Evolutionary conservation across 2,888 invertebrate genomes (phyloP).

Genomic region (Ochropacha duplaris): DNA sequence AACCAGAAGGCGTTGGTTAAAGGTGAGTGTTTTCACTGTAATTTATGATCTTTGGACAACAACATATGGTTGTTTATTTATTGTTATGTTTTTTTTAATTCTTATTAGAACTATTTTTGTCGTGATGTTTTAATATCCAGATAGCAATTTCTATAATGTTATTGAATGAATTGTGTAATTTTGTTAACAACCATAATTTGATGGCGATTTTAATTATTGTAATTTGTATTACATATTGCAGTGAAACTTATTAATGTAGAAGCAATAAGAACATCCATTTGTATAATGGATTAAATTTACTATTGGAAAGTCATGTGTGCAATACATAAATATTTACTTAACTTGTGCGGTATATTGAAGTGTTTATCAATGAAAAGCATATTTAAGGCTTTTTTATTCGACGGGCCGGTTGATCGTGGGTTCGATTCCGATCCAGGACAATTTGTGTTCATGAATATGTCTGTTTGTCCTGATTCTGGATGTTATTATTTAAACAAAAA

Average conservation of each 20-base stretch:
- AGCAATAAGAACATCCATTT: not conserved
- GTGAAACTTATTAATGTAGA: not conserved
- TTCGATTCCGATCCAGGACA: too few relatives aligned
- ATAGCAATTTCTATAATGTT: too few relatives aligned
- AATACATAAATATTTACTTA: not conserved
- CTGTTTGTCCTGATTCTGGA: too few relatives aligned
- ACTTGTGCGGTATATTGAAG: too few relatives aligned
- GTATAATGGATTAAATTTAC: not conserved
- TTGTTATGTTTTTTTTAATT: too few relatives aligned
- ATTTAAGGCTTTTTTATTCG: too few relatives aligned
- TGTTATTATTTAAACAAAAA: too few relatives aligned
- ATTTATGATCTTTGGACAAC: not conserved
- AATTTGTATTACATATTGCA: not conserved
- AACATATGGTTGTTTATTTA: not conserved
- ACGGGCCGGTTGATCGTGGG: too few relatives aligned
- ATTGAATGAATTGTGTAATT: not conserved
- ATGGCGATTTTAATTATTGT: not conserved
- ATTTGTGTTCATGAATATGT: too few relatives aligned
- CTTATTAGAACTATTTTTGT: not conserved
- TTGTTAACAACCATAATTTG: not conserved
- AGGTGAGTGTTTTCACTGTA: constrained; percentile 46
- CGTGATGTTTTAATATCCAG: constrained; percentile 8
- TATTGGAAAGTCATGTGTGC: not conserved
- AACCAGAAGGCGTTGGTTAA: constrained; percentile 73
- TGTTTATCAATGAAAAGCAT: too few relatives aligned